Evolutionary conservation across 2,888 invertebrate species (phyloP), one percentile per base, ranked within the genome.

Genomic region (Schizaphis graminum): DNA sequence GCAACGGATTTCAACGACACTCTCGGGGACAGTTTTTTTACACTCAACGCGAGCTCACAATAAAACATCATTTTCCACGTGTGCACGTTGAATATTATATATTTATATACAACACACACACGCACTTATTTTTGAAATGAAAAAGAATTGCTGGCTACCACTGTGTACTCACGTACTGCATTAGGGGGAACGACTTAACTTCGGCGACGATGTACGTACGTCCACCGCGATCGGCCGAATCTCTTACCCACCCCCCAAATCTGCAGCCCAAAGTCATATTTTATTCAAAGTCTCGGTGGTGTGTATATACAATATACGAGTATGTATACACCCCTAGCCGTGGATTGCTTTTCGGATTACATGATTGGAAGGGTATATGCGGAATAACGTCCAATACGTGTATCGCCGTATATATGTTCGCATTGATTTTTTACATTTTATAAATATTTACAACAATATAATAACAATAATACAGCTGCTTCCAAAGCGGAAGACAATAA

Each of bases 1-100:
- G 47, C 49, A 8, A 35, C 35, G 77, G 91, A 91, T 91, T 91
- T 77, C 49, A 49, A 91, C 77, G 91, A 91, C 67, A 49, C 90
- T 77, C 90, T 28, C 35, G 90, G 67, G 90, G 49, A 91, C 90
- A 35, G 47, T 91, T 77, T 77, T 77, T 91, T 67, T 8, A 35
- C 21, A 28, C 61, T 21, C 57, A 35, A 8, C 44, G 90, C n/a
- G 8, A 47, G 47, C 47, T 21, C 24, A 90, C 57, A 57, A 89
- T 57, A 44, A 44, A 89, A 89, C 90, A 90, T 90, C 90, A n/a
- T 89, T 89, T 61, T 57, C 21, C 28, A 28, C 41, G 57, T 24
- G 77, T 35, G 77, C 77, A 21, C 35, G 67, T 35, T 77, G 89
- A 44, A 21, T 57, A 26, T 88, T 35, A 88, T 56, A 56, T 56